A percentile compares a stretch with the other conserved stretches of the same genome.
Conservation (phyloP, 2,797 vertebrate species). For the Melanogrammus aeglefinus region DNA sequence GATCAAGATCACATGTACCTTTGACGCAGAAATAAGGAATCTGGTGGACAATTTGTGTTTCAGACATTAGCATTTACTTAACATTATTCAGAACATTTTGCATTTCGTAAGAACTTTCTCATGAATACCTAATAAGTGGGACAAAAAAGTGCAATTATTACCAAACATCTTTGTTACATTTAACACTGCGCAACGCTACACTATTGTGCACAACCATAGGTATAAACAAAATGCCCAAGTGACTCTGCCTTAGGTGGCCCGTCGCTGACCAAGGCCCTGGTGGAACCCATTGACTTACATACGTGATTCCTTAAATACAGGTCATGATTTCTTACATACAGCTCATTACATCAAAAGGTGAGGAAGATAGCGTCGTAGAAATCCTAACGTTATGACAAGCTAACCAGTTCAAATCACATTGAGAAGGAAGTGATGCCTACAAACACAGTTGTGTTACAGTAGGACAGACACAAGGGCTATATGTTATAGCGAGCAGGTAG, state of each 20-base stretch:
- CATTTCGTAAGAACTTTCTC: slow-evolving; percentile 67
- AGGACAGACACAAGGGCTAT: slow-evolving; percentile 56
- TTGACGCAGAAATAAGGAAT: slow-evolving; percentile 31
- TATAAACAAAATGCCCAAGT: slow-evolving; percentile 80
- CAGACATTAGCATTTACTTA: slow-evolving; percentile 78
- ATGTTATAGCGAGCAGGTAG: slow-evolving; percentile 69
- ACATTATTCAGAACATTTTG: slow-evolving; percentile 75
- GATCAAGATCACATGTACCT: background rate
- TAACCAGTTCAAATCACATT: slow-evolving; percentile 41
- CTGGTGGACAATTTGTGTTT: slow-evolving; percentile 20
- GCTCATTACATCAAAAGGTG: slow-evolving; percentile 50
- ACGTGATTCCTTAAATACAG: slow-evolving; percentile 65
- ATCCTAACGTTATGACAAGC: slow-evolving; percentile 35
- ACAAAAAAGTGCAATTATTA: slow-evolving; percentile 80
- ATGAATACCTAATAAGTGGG: slow-evolving; percentile 65
- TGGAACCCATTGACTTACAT: slow-evolving; percentile 55
- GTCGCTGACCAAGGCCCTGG: slow-evolving; percentile 68
- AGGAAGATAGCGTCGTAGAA: slow-evolving; percentile 31
- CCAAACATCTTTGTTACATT: slow-evolving; percentile 75
- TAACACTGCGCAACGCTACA: slow-evolving; percentile 78
- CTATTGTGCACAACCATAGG: slow-evolving; percentile 77
- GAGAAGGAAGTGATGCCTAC: slow-evolving; percentile 52
- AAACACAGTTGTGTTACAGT: slow-evolving; percentile 63
- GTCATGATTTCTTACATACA: slow-evolving; percentile 49
- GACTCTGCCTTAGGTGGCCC: slow-evolving; percentile 77